Base-by-base conservation (phyloP, 2,888 invertebrate species). In the Chesias legatella region DNA sequence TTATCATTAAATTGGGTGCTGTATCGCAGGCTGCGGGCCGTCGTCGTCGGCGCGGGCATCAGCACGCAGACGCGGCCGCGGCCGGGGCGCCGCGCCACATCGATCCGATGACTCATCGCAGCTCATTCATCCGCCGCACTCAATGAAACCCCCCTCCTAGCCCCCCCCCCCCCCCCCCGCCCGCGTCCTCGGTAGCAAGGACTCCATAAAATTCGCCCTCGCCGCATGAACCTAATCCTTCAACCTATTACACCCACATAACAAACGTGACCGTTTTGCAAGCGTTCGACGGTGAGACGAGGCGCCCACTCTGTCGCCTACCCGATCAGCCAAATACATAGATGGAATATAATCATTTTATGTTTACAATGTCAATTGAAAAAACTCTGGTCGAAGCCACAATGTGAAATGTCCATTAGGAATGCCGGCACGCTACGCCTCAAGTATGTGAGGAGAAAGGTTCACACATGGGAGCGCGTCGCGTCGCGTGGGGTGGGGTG, bases 81-180 rank as follows among this genome's bases (percentile, higher is more conserved):
- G 54, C 13, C 13, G 13, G 13, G 56, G 47, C 48, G 63, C 28
- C 13, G 29, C 30, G 24, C 39, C 56, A 64, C 67, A 84, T 85
- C 82, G 85, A 85, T 84, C 81, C 73, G 78, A 65, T 86, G 86
- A 88, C 68, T 86, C 86, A 86, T 71, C 74, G 73, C 73, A 67
- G 69, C 77, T 74, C 86, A 88, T 88, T 88, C 86, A 88, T 85
- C 79, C 78, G 75, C 79, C 79, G 77, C 81, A 59, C 82, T 88
- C 79, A 88, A 88, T 88, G 86, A 84, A 85, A 69, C 63, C 66
- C 67, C 71, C 71, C 73, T 64, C 59, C 62, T 20, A 57, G 61
- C 59, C 63, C 58, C 57, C 51, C 49, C 51, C 53, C 53, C 58
- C 61, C 58, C 55, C 60, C 61, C 65, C 62, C 73, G 64, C 69